Percentiles rank a stretch among this genome's conserved stretches.
Conservation (phyloP, 2,113 vertebrate genomes). For the Notothenia rossii region DNA sequence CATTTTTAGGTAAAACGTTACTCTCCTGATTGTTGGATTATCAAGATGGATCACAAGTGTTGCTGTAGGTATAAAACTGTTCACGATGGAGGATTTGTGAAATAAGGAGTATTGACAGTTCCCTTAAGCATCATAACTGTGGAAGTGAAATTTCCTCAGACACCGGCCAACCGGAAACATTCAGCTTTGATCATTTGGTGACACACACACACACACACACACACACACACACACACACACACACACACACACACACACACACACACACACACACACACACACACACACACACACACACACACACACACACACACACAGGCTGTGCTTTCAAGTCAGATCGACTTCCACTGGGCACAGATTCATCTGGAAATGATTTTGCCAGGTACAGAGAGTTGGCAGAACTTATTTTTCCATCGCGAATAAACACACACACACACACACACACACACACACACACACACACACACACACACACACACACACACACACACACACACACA, state of each 20-base stretch:
- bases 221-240: neutral
- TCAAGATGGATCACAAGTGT: too few species aligned
- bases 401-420: constrained; percentile 13
- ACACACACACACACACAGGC: neutral
- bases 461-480: constrained; percentile 15
- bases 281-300: too few species aligned
- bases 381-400: constrained; percentile 54
- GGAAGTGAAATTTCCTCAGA: neutral
- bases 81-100: neutral
- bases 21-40: too few species aligned
- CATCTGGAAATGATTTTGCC: constrained; percentile 39
- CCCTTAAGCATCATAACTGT: constrained; percentile 1
- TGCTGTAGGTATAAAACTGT: too few species aligned
- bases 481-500: constrained; percentile 12
- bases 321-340: constrained; percentile 23
- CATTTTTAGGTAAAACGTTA: too few species aligned
- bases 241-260: too few species aligned
- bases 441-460: constrained; percentile 13
- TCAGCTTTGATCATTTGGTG: constrained; percentile 25
- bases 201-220: neutral
- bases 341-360: constrained; percentile 19
- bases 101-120: constrained; percentile 14
- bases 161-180: neutral
- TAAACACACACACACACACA: constrained; percentile 12
- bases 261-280: too few species aligned